These are phyloP conservation scores for Poeciliopsis turrubarensis DNA, from an alignment of 2,113 vertebrate genomes.

Conservation along the genomic window DNA sequence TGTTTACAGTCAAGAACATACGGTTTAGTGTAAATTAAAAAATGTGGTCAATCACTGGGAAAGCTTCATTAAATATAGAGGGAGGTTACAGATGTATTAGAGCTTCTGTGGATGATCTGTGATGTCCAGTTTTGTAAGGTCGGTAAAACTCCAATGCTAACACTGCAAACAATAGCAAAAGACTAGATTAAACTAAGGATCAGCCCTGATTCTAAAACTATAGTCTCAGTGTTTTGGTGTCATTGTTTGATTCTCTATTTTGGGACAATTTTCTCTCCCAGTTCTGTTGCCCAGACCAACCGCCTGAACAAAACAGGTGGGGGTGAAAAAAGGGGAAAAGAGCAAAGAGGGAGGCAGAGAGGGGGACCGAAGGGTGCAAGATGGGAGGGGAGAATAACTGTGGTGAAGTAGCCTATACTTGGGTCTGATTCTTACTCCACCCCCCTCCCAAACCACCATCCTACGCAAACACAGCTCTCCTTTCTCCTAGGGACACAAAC, in stretches of 20 bases:
- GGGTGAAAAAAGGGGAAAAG: slow-evolving; percentile 21
- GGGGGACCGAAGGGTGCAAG: slow-evolving; percentile 13
- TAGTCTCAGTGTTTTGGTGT: not conserved
- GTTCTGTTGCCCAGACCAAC: slow-evolving; percentile 22
- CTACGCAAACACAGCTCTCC: slow-evolving; percentile 72
- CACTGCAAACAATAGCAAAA: not conserved
- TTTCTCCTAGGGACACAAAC: slow-evolving; percentile 74
- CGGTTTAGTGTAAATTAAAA: not conserved
- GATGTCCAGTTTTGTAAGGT: not conserved
- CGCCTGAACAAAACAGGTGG: slow-evolving; percentile 58
- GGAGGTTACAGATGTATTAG: not conserved
- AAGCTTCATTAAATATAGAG: not conserved
- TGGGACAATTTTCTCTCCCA: slow-evolving; percentile 61
- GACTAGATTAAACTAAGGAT: not conserved
- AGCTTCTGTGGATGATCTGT: not conserved
- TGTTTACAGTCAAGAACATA: too few relatives aligned
- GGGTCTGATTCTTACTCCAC: slow-evolving; percentile 66
- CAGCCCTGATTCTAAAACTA: too few relatives aligned
- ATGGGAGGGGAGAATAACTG: slow-evolving; percentile 64
- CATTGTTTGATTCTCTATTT: slow-evolving; percentile 62
- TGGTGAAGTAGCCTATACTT: slow-evolving; percentile 70
- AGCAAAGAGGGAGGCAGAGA: slow-evolving; percentile 8
- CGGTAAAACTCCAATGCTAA: not conserved
- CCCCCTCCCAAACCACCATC: slow-evolving; percentile 45
- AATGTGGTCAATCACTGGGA: not conserved